These are phyloP conservation scores for Pterois miles DNA, from an alignment of 2,797 vertebrate species.

Conservation along the genomic window DNA sequence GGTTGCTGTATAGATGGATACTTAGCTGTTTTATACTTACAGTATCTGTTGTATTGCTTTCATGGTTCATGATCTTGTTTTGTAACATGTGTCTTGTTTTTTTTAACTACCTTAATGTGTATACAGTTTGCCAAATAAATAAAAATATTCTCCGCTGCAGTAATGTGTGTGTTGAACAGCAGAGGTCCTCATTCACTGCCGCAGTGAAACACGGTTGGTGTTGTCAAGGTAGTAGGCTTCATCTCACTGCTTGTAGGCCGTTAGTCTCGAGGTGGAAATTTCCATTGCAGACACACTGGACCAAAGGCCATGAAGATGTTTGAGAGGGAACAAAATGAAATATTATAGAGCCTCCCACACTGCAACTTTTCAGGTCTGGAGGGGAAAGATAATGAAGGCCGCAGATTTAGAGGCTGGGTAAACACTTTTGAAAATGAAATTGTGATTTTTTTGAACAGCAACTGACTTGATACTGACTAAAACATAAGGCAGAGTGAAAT, in stretches of 20 bases:
- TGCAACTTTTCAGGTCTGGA: not conserved
- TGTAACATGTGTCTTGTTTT: too few relatives aligned
- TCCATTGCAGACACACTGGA: constrained; percentile 63
- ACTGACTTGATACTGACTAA: not conserved
- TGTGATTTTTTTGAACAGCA: not conserved
- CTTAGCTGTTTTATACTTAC: too few relatives aligned
- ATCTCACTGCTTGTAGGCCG: constrained; percentile 29
- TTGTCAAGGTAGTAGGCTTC: constrained; percentile 15
- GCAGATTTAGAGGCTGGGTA: not conserved
- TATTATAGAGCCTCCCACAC: constrained; percentile 22
- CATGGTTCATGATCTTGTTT: too few relatives aligned
- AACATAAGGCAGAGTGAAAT: not conserved
- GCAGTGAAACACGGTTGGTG: not conserved
- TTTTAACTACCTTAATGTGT: too few relatives aligned
- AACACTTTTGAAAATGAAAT: not conserved
- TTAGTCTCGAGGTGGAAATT: constrained; percentile 69
- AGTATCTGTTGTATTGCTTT: not conserved
- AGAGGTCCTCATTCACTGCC: constrained; percentile 40
- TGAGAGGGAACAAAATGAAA: constrained; percentile 31
- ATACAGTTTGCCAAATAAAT: too few relatives aligned
- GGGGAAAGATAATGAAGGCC: not conserved
- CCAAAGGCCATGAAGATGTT: constrained; percentile 55
- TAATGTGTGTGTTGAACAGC: constrained; percentile 1
- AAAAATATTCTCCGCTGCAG: constrained; percentile 22
- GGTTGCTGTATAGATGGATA: too few relatives aligned